These are phyloP conservation scores for Drosophila lacicola DNA, from an alignment of 2,888 invertebrate species.

Conservation along the genomic window DNA sequence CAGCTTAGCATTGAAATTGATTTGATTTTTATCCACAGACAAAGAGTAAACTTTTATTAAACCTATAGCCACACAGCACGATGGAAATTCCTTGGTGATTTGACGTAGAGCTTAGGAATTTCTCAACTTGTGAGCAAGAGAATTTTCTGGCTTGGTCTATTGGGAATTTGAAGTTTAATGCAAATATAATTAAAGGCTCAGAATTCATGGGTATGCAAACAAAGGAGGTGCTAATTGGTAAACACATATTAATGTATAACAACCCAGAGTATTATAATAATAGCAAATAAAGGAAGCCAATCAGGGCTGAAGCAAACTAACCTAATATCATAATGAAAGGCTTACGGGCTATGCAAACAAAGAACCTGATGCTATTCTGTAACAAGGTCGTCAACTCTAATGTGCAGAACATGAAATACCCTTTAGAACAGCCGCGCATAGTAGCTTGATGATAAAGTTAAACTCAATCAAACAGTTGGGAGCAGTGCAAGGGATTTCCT, in stretches of 20 bases:
- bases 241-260: slow-evolving; percentile 14
- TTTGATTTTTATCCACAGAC: background rate
- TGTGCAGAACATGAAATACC: too few species aligned
- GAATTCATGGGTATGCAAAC: slow-evolving; percentile 6
- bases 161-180: slow-evolving; percentile 1
- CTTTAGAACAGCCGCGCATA: too few species aligned
- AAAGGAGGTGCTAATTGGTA: slow-evolving; percentile 21
- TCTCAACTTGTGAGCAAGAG: background rate
- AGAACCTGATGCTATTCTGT: too few species aligned
- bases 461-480: too few species aligned
- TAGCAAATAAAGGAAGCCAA: slow-evolving; percentile 4
- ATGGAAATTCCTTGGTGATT: slow-evolving; percentile 5
- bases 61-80: slow-evolving; percentile 5
- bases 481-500: too few species aligned
- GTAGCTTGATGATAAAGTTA: too few species aligned
- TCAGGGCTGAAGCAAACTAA: background rate
- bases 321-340: slow-evolving; percentile 13
- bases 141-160: background rate
- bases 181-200: background rate
- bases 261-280: slow-evolving; percentile 19
- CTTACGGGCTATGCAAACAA: slow-evolving; percentile 1
- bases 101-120: slow-evolving; percentile 5
- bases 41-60: slow-evolving; percentile 3
- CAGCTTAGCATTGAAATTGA: background rate
- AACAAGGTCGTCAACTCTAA: too few species aligned